Percentiles rank a stretch among this genome's conserved stretches.
Conservation (phyloP, 2,888 invertebrate genomes). For the Brachyopa scutellaris region DNA sequence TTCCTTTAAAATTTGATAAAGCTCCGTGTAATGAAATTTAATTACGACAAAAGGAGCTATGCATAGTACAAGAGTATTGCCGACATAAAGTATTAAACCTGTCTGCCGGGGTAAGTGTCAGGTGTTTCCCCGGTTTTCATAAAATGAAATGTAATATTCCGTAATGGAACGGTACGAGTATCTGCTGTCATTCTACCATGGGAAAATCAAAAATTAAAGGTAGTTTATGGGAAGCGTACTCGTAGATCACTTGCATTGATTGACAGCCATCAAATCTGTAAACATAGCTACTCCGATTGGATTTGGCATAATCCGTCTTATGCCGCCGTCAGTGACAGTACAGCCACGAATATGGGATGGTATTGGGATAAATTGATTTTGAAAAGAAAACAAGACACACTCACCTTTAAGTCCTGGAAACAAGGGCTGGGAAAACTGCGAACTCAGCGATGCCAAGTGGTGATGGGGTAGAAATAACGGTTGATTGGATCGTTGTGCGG, state of each 20-base stretch:
- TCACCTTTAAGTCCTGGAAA: constrained; percentile 91
- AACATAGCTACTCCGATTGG: constrained; percentile 63
- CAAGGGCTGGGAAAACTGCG: constrained; percentile 91
- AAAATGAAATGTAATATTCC: constrained; percentile 72
- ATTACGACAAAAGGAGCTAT: constrained; percentile 57
- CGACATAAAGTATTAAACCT: constrained; percentile 58
- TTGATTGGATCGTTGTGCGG: constrained; percentile 84
- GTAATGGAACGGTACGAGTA: constrained; percentile 63
- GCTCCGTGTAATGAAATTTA: constrained; percentile 68
- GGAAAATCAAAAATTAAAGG: constrained; percentile 74
- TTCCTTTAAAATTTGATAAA: constrained; percentile 72
- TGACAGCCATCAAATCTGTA: constrained; percentile 75
- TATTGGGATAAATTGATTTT: constrained; percentile 26
- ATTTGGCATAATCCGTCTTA: constrained; percentile 66
- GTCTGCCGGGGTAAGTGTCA: constrained; percentile 67
- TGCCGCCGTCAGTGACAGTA: constrained; percentile 58
- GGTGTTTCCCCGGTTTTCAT: constrained; percentile 68
- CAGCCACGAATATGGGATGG: constrained; percentile 3
- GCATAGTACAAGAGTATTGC: constrained; percentile 3
- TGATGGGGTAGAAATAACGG: constrained; percentile 93
- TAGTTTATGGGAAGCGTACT: neutral
- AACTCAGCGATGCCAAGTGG: constrained; percentile 88
- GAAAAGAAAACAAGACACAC: constrained; percentile 54
- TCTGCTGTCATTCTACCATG: constrained; percentile 60
- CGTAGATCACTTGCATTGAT: constrained; percentile 74